phyloP scores from a whole-genome alignment of 1,140 invertebrate genomes.

The Drosophila pallidifrons region DNA sequence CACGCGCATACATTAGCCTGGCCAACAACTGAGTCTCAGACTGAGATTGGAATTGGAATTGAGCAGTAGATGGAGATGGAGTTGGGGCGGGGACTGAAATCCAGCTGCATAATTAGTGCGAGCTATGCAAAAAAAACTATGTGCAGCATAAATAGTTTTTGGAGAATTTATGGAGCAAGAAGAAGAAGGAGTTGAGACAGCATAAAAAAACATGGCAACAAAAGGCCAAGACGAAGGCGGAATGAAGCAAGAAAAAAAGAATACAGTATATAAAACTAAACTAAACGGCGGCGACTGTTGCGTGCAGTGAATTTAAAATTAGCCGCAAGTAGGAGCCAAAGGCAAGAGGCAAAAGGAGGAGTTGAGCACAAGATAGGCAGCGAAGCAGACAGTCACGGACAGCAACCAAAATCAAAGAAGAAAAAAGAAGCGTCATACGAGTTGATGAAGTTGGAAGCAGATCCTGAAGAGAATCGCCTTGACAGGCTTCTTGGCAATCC shows the following conservation, averaged over 20 bases:
- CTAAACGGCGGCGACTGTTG: slow-evolving; percentile 75
- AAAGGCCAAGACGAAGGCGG: background rate
- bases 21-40: background rate
- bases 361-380: slow-evolving; percentile 2
- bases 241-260: slow-evolving; percentile 28
- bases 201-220: slow-evolving; percentile 12
- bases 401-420: slow-evolving; percentile 2
- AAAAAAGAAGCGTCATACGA: slow-evolving; percentile 22
- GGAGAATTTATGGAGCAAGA: slow-evolving; percentile 56
- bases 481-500: slow-evolving; percentile 30
- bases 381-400: slow-evolving; percentile 30
- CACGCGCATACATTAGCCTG: slow-evolving; percentile 63
- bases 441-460: slow-evolving; percentile 54
- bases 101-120: slow-evolving; percentile 79
- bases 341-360: background rate
- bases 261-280: slow-evolving; percentile 46
- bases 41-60: slow-evolving; percentile 35
- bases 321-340: slow-evolving; percentile 27
- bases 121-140: slow-evolving; percentile 52
- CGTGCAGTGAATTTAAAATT: slow-evolving; percentile 81
- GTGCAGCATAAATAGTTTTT: slow-evolving; percentile 72
- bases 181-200: slow-evolving; percentile 19
- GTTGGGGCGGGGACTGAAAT: slow-evolving; percentile 43
- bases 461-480: slow-evolving; percentile 36
- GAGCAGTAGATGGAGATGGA: slow-evolving; percentile 19